These are phyloP conservation scores for Chunga burmeisteri DNA, from an alignment of 2,113 vertebrate species.

Conservation along the genomic window DNA sequence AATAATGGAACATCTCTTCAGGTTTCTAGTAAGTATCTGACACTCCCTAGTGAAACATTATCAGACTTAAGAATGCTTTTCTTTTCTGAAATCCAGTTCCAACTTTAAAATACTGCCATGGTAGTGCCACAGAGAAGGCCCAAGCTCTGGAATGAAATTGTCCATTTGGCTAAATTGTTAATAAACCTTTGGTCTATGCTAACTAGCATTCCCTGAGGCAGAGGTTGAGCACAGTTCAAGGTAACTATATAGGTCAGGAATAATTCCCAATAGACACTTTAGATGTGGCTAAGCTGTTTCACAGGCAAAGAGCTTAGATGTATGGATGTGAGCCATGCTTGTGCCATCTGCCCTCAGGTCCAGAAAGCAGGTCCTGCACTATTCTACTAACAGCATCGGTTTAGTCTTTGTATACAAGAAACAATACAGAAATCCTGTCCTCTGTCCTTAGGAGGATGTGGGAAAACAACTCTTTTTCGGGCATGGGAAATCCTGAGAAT, in stretches of 20 bases:
- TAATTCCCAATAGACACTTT: not conserved
- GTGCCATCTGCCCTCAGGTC: not conserved
- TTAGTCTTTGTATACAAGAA: not conserved
- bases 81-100: not conserved
- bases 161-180: not conserved
- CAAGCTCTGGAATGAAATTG: not conserved
- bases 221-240: not conserved
- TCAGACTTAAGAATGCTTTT: not conserved
- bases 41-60: not conserved
- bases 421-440: not conserved
- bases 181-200: not conserved
- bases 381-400: not conserved
- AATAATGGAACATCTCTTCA: not conserved
- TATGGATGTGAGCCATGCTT: not conserved
- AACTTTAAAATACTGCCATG: accelerated
- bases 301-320: not conserved
- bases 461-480: not conserved
- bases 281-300: not conserved
- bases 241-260: not conserved
- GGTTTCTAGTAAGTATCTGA: not conserved
- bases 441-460: not conserved
- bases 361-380: not conserved
- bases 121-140: not conserved
- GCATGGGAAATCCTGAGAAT: not conserved
- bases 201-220: not conserved